These are phyloP conservation scores for Acestrorhynchus altus DNA, from an alignment of 2,797 vertebrate genomes.

Conservation along the genomic window DNA sequence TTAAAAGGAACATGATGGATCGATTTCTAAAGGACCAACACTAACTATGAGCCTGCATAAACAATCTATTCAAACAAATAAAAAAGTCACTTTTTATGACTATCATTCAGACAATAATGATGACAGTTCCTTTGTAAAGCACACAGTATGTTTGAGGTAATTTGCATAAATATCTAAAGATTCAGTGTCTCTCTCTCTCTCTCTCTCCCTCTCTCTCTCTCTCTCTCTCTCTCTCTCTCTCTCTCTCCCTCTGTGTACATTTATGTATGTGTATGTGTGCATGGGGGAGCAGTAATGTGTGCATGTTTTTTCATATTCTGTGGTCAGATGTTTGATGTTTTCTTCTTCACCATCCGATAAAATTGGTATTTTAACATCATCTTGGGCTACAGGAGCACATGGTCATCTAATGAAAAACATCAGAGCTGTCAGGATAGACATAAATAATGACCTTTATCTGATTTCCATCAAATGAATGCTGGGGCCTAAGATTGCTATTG, in stretches of 20 bases:
- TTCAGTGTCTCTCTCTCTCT: not conserved
- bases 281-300: not conserved
- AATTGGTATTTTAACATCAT: not conserved
- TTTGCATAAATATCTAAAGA: not conserved
- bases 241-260: not conserved
- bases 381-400: not conserved
- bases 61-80: constrained; percentile 16
- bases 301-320: too few species aligned
- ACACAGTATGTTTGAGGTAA: not conserved
- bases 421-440: constrained; percentile 21
- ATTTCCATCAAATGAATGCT: constrained; percentile 29
- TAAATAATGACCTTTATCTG: constrained; percentile 37
- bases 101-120: constrained; percentile 40
- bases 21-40: not conserved
- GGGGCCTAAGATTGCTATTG: constrained; percentile 7
- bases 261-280: not conserved
- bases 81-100: constrained; percentile 36
- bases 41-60: not conserved
- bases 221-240: not conserved
- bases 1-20: constrained; percentile 23
- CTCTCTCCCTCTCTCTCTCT: not conserved
- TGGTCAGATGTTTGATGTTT: not conserved
- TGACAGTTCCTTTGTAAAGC: not conserved
- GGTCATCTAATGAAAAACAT: constrained; percentile 31
- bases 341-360: constrained; percentile 3